Evolutionary conservation across 2,113 vertebrate genomes (phyloP), one percentile per base, ranked within the genome.

Genomic region (Lycaon pictus): DNA sequence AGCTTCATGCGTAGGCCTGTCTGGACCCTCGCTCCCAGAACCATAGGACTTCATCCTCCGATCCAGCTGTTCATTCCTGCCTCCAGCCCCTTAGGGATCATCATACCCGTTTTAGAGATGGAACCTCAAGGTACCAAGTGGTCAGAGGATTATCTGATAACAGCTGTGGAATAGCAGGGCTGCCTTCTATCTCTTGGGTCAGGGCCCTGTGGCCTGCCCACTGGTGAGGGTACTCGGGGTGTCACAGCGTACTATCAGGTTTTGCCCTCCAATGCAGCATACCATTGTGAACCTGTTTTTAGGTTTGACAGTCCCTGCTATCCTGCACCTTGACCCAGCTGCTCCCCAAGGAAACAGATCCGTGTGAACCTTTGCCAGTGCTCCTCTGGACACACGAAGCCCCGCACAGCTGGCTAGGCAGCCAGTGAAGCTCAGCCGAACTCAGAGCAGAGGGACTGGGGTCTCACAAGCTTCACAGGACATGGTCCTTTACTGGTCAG

Each of bases 371-470:
- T 69, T 22, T 56, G 23, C 3, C 63, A 9, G 0, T 25, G 35
- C 43, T 43, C 43, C 43, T 43, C 43, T 85, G 37, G 82, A 48
- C 11, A 4, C n/a, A 20, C 1, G 35, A 0, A 25, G 63, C 67
- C 84, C 92, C 63, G 12, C 2, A 35, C 11, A 72, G 25, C 19
- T 22, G 32, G 29, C 53, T 3, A 11, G 20, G 22, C 13, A 53
- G 27, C 3, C 51, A 5, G 0, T 15, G 37, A 11, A 32, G 16
- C 56, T 76, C 25, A 48, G 11, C 7, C 0, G 0, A 82, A n/a
- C 58, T 60, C 22, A 5, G 85, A 29, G 16, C 15, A 4, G 0
- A 5, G 67, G 93, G 32, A 29, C 15, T 0, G 0, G 69, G 3
- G 9, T 80, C 51, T 48, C 11, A 0, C 8, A 77, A 88, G n/a